phyloP scores from a whole-genome alignment of 2,888 invertebrate genomes.

The Agrilus cyanescens region DNA sequence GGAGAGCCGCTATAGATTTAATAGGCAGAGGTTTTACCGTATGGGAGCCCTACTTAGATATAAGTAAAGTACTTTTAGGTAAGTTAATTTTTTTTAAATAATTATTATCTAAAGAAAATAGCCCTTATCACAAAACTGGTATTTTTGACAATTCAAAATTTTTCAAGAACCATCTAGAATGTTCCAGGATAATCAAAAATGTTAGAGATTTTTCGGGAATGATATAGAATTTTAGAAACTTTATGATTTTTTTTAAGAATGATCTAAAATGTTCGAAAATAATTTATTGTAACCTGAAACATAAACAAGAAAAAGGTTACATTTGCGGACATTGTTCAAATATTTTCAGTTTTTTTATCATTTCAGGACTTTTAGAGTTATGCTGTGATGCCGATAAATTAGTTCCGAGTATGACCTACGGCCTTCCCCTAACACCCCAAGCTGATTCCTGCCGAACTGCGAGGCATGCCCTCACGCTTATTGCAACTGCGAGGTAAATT shows the following conservation, averaged over 20 bases:
- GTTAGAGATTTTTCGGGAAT: too few relatives aligned
- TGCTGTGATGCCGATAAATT: conserved; percentile 84
- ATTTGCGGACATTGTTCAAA: too few relatives aligned
- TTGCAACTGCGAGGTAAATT: conserved; percentile 73
- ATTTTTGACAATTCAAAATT: too few relatives aligned
- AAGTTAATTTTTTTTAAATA: neutral
- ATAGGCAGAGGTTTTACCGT: conserved; percentile 96
- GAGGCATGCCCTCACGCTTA: conserved; percentile 89
- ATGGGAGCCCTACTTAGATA: conserved; percentile 96
- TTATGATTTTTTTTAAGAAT: too few relatives aligned
- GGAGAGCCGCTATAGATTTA: conserved; percentile 93
- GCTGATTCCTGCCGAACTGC: conserved; percentile 97
- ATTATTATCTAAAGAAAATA: too few relatives aligned
- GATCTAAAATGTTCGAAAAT: too few relatives aligned
- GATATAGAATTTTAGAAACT: too few relatives aligned
- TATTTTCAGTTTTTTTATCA: conserved; percentile 4
- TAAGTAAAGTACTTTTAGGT: conserved; percentile 71
- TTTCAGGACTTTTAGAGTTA: conserved; percentile 73
- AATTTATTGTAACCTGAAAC: too few relatives aligned
- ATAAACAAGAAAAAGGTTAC: too few relatives aligned
- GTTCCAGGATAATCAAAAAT: too few relatives aligned
- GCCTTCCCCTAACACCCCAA: conserved; percentile 85
- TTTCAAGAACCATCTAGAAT: too few relatives aligned
- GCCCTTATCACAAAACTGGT: too few relatives aligned
- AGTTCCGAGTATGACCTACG: conserved; percentile 89